A percentile compares a stretch with the other conserved stretches of the same genome.
Evolutionary conservation across 2,113 vertebrate species (phyloP).

Genomic region (Climacteris rufus): DNA sequence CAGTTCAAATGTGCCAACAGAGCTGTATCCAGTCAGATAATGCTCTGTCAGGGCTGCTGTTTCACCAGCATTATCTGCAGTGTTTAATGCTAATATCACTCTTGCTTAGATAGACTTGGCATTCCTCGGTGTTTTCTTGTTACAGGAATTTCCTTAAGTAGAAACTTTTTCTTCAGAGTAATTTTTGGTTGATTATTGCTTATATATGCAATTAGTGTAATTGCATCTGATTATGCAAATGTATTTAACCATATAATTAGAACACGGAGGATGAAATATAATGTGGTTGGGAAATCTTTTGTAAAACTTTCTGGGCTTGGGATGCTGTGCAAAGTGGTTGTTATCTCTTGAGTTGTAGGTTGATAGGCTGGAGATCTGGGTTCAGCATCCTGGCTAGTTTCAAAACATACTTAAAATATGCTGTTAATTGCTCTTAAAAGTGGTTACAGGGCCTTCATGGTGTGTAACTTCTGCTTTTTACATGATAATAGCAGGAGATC

Average conservation of each 20-base stretch:
- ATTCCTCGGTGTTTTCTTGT: neutral
- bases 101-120: neutral
- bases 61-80: neutral
- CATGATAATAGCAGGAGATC: neutral
- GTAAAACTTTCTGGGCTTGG: neutral
- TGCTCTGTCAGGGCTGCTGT: neutral
- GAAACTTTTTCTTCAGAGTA: constrained; percentile 39
- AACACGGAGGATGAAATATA: constrained; percentile 22
- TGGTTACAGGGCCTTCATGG: neutral
- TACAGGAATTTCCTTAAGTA: constrained; percentile 46
- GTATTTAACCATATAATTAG: constrained; percentile 39
- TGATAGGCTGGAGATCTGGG: neutral
- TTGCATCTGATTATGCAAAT: constrained; percentile 65
- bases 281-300: constrained; percentile 21
- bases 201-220: constrained; percentile 63
- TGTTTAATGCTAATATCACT: neutral
- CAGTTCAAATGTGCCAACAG: neutral
- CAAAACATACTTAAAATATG: neutral
- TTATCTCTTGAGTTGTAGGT: neutral
- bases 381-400: neutral
- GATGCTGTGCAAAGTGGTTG: neutral
- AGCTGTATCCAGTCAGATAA: neutral
- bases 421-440: neutral
- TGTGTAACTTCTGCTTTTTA: neutral
- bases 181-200: constrained; percentile 65